Base-by-base conservation (phyloP, 1,140 invertebrate species). In the Laodelphax striatellus region DNA sequence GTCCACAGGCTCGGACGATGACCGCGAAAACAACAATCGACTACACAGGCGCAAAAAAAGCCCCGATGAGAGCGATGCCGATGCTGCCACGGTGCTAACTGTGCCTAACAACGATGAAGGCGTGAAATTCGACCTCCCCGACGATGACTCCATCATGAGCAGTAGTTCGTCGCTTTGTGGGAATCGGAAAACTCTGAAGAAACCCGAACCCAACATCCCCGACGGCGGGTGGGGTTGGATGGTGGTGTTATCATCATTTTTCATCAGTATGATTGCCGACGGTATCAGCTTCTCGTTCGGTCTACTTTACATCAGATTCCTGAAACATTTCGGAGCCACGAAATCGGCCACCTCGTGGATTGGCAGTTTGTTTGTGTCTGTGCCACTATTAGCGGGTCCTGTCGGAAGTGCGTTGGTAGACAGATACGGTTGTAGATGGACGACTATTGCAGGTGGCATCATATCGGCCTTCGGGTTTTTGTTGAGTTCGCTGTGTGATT, bases 281-380 rank as follows among this genome's bases (percentile, higher is more conserved):
- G 94, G 94, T 0, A 85, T 97, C 10, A 91, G 90, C 31, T 94
- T 95, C 69, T 93, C 92, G 0, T 95, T 96, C 71, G 94, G 94
- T 0, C 74, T 96, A 0, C 80, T 97, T 14, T 92, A 90, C 67
- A 85, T 87, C 0, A 86, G 95, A 67, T 88, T 97, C 68, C 74
- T 92, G n/a, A 77, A 85, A 5, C 84, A 94, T 67, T 97, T 95
- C 70, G 76, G 80, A 9, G 85, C 86, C 42, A 84, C 82, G 28
- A 90, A 90, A 65, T 83, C 86, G 1, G 86, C 87, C 54, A 94
- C 92, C 0, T 83, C 92, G 0, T 91, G 88, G 86, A 90, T 94
- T 52, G 90, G 90, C 0, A 90, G 88, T 53, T 71, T 94, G 5
- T 92, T 93, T 66, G 87, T 93, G 70, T 86, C 90, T 2, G 89